Conservation (phyloP, 1,140 invertebrate species). For the Leptopilina boulardi region DNA sequence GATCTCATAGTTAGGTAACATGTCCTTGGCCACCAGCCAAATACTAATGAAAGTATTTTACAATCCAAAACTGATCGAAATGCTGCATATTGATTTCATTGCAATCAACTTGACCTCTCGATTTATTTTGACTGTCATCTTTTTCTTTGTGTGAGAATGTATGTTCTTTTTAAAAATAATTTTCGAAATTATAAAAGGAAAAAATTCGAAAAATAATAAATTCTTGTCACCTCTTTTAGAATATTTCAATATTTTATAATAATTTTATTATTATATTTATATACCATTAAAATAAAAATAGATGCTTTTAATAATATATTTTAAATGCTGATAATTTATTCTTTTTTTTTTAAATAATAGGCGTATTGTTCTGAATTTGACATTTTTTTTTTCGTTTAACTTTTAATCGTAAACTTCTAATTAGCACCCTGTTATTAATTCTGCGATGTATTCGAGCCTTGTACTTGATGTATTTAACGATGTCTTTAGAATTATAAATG, state of each 20-base stretch:
- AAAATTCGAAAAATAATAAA: too few species aligned
- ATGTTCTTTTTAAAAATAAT: too few species aligned
- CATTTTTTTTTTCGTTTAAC: background rate
- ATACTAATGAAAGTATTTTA: constrained; percentile 53
- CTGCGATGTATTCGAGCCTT: background rate
- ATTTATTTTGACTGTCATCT: background rate
- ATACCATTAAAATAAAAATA: too few species aligned
- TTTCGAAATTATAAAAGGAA: too few species aligned
- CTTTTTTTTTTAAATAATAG: too few species aligned
- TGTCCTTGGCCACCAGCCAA: constrained; percentile 67
- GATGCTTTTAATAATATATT: too few species aligned
- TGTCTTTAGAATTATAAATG: constrained; percentile 4
- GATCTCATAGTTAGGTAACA: constrained; percentile 51
- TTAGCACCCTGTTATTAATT: constrained; percentile 5
- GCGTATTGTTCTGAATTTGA: background rate
- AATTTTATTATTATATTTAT: too few species aligned
- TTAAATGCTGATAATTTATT: too few species aligned
- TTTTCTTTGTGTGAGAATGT: background rate
- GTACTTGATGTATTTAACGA: background rate
- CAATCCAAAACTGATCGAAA: constrained; percentile 41
- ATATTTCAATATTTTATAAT: too few species aligned
- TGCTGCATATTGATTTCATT: constrained; percentile 17
- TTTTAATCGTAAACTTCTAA: background rate
- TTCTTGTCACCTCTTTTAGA: too few species aligned
- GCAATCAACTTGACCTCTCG: constrained; percentile 1